Evolutionary conservation across 2,113 vertebrate genomes (phyloP), one percentile per base, ranked within the genome.

Genomic region (Lontra canadensis): DNA sequence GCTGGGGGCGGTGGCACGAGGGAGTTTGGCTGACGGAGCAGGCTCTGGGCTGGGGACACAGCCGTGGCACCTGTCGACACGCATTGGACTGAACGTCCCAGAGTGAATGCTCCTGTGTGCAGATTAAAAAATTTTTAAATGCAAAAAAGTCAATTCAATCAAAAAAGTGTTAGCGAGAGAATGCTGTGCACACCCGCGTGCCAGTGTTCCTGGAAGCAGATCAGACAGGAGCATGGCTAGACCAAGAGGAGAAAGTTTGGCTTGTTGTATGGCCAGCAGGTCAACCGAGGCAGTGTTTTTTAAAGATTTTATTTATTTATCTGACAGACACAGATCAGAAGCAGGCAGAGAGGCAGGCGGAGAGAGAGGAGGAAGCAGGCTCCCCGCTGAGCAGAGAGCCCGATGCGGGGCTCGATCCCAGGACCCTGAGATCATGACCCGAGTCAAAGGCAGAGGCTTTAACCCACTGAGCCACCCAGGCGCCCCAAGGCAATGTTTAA

Each of bases 21-120:
- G 21, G 1, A 9, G 4, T 0, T 2, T 4, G 13, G 42, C 6
- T 3, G 18, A 7, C 4, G 18, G n/a, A 13, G 17, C 74, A 0
- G 11, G 9, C 82, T 2, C 1, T 15, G 21, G 47, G 49, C 25
- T 0, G 31, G 11, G 9, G 1, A 14, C 29, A 0, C 31, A 8
- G 20, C 31, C 5, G 1, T 3, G 0, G 34, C 14, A 0, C 2
- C 3, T 9, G 67, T 42, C 10, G 6, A 13, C 21, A 18, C 21
- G 42, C 1, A 1, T 6, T 11, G 47, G 13, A 9, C 9, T 0
- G 65, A 26, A 6, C 5, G 0, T 6, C 74, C 12, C 74, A 9
- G 3, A 13, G 25, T 14, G 42, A 8, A 0, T 1, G n/a, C 78
- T 7, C 44, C 47, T 9, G 11, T 10, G 0, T 3, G 11, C 11